Evolutionary conservation across 2,797 vertebrate genomes (phyloP).

Genomic region (Hozukius guyotensis): DNA sequence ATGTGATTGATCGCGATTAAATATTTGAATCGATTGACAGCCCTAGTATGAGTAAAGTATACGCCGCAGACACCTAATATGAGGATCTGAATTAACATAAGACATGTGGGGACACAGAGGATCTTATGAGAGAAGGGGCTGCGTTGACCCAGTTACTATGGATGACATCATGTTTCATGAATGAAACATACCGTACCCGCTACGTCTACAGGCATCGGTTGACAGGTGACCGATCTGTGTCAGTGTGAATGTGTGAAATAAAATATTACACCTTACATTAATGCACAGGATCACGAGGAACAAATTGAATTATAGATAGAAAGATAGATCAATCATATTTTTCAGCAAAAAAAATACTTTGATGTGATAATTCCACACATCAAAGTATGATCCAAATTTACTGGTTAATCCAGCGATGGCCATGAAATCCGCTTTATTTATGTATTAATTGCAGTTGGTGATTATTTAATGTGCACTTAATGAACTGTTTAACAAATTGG

Average conservation of each 20-base stretch:
- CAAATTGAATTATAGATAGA: background rate
- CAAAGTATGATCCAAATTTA: background rate
- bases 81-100: background rate
- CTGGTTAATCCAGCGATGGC: background rate
- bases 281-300: background rate
- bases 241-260: background rate
- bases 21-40: too few species aligned
- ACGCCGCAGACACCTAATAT: too few species aligned
- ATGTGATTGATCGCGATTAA: too few species aligned
- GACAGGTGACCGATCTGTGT: background rate
- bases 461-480: background rate
- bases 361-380: background rate
- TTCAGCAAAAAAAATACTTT: background rate
- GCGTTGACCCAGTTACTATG: background rate
- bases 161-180: background rate
- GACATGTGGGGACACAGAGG: background rate
- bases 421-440: background rate
- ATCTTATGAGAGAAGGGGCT: background rate
- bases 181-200: background rate
- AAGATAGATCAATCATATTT: too few species aligned
- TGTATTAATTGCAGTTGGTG: background rate
- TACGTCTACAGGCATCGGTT: background rate
- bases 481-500: background rate
- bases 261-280: background rate
- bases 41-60: background rate